Percentiles rank a stretch among this genome's conserved stretches.
These are phyloP conservation scores for Apodemia zela DNA, from an alignment of 2,888 invertebrate genomes.

Conservation along the genomic window DNA sequence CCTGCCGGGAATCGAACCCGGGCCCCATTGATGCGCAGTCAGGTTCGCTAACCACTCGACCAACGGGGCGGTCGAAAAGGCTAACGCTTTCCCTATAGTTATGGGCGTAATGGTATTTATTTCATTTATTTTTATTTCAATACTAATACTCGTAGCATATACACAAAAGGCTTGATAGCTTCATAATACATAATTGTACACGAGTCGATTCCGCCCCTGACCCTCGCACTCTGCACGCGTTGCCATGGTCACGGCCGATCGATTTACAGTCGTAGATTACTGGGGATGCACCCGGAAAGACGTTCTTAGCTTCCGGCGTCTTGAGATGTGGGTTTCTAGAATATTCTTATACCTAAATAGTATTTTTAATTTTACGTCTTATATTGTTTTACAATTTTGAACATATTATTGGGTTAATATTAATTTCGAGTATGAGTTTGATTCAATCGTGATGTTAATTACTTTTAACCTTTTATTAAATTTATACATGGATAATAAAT, in stretches of 20 bases:
- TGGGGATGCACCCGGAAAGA: slow-evolving; percentile 59
- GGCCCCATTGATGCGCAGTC: too few species aligned
- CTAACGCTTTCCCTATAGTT: too few species aligned
- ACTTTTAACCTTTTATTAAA: too few species aligned
- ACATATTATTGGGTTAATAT: too few species aligned
- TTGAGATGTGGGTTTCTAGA: slow-evolving; percentile 9
- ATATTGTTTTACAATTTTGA: too few species aligned
- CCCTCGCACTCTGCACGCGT: slow-evolving; percentile 61
- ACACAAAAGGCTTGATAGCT: slow-evolving; percentile 5
- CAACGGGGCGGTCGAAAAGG: too few species aligned
- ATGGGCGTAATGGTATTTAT: too few species aligned
- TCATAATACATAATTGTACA: slow-evolving; percentile 9
- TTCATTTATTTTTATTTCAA: background rate
- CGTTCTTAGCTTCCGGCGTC: slow-evolving; percentile 2
- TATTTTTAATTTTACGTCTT: background rate
- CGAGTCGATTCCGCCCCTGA: slow-evolving; percentile 54
- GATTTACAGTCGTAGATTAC: slow-evolving; percentile 40
- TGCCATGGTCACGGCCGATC: slow-evolving; percentile 75
- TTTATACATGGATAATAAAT: too few species aligned
- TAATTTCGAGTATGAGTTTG: too few species aligned
- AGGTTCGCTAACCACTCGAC: too few species aligned
- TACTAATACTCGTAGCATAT: background rate
- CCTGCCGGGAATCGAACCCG: too few species aligned
- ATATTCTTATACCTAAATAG: background rate
- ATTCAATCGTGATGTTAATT: too few species aligned